Percentiles rank a stretch among this genome's conserved stretches.
phyloP scores from a whole-genome alignment of 2,113 vertebrate genomes.

The Apus apus region DNA sequence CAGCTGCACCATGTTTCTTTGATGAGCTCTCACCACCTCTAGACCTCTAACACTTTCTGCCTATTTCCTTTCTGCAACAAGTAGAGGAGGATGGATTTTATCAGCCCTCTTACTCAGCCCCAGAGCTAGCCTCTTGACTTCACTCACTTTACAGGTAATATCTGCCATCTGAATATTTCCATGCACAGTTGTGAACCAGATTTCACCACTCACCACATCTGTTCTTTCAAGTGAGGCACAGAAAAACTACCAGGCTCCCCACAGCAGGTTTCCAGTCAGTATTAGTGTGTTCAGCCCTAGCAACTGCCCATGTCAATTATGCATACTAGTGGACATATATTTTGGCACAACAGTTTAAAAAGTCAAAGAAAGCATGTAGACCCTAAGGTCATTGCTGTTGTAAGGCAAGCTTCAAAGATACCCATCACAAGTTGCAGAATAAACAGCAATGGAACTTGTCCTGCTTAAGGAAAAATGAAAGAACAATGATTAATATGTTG shows the following conservation, averaged over 20 bases:
- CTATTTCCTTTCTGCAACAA: neutral
- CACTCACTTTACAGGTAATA: neutral
- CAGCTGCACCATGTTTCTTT: neutral
- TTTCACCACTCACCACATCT: neutral
- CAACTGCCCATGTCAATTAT: neutral
- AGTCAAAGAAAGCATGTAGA: neutral
- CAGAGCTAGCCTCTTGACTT: neutral
- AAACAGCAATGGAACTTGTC: slow-evolving; percentile 49
- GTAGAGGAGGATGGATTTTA: neutral
- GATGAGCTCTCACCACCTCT: neutral
- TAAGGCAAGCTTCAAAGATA: slow-evolving; percentile 42
- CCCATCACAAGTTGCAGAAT: slow-evolving; percentile 17
- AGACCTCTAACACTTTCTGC: neutral
- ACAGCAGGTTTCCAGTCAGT: neutral
- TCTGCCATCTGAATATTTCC: neutral
- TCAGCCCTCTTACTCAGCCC: neutral
- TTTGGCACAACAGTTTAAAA: neutral
- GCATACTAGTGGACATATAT: neutral
- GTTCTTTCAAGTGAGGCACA: neutral
- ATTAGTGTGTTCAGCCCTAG: neutral
- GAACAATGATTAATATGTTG: slow-evolving; percentile 58
- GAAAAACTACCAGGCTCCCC: neutral
- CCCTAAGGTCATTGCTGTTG: neutral
- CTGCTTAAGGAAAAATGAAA: slow-evolving; percentile 46
- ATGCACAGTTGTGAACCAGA: neutral